Evolutionary conservation across 2,113 vertebrate genomes (phyloP), one percentile per base, ranked within the genome.

Genomic region (Meleagris gallopavo): DNA sequence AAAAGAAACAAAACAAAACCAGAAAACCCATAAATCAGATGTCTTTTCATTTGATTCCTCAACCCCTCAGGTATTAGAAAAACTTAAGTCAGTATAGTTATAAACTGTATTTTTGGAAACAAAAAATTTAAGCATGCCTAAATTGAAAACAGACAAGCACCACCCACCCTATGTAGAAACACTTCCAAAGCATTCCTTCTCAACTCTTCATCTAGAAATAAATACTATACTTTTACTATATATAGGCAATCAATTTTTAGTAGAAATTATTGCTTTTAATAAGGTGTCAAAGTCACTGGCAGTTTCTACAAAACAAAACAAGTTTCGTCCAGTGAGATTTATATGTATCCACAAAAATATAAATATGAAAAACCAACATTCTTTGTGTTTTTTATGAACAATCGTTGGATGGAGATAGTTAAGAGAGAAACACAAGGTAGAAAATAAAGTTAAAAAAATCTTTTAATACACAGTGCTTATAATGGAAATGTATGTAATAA

Each of bases 21-120:
- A 62, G 27, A 65, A 88, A 80, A 32, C 71, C 72, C 24, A 81
- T 25, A 86, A 88, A 92, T 91, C 67, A 74, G 41, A 94, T 89
- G 77, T 14, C 46, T 87, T 89, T 89, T 71, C 60, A 74, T 62
- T 64, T 91, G 60, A 89, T 89, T 92, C 62, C 81, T 70, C 69
- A 87, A n/a, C 3, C 45, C 58, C 32, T 55, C 27, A 89, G 75
- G 83, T 92, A 94, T 30, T 71, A 95, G 40, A 75, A 81, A 93
- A 91, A 92, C 16, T 88, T 92, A 0, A 78, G 76, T 38, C 19
- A 71, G 46, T 48, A 43, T 84, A 90, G 57, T 88, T 81, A 76
- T 80, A 88, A 92, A 90, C 40, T 61, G 2, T 88, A 88, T 88
- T 95, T 95, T 90, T 67, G 76, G 86, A 87, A 97, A 95, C 71